A percentile compares a stretch with the other conserved stretches of the same genome.
phyloP scores from a whole-genome alignment of 2,113 vertebrate genomes.

The Hepsetus odoe region DNA sequence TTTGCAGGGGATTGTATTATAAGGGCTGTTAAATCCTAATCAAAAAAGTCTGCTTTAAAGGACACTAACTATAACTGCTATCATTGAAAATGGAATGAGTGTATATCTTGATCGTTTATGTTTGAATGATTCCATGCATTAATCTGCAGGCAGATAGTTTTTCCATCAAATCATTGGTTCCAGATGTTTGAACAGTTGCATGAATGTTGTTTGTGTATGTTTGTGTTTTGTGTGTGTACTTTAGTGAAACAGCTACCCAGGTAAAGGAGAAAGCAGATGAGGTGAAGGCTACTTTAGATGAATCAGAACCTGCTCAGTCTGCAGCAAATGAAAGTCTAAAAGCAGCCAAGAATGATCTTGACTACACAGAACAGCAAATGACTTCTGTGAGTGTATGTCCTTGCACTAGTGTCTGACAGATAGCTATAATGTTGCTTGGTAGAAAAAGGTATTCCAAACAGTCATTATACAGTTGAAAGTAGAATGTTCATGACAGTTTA shows the following conservation, averaged over 20 bases:
- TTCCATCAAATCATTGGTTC: no score
- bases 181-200: no score
- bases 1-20: no score
- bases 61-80: no score
- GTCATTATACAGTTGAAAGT: not conserved
- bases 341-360: constrained; percentile 84
- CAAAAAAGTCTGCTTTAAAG: no score
- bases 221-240: not conserved
- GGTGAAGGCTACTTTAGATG: constrained; percentile 81
- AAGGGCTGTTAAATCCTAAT: no score
- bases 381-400: constrained; percentile 76
- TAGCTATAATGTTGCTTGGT: no score
- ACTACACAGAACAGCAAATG: constrained; percentile 82
- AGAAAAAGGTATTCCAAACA: not conserved
- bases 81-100: no score
- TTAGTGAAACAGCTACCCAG: constrained; percentile 81
- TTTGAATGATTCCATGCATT: no score
- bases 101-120: no score
- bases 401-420: no score
- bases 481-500: not conserved
- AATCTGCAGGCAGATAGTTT: no score
- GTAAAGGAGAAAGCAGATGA: constrained; percentile 79
- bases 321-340: constrained; percentile 82
- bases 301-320: constrained; percentile 85
- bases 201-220: not conserved